phyloP scores from a whole-genome alignment of 2,797 vertebrate species.

The Anableps anableps region DNA sequence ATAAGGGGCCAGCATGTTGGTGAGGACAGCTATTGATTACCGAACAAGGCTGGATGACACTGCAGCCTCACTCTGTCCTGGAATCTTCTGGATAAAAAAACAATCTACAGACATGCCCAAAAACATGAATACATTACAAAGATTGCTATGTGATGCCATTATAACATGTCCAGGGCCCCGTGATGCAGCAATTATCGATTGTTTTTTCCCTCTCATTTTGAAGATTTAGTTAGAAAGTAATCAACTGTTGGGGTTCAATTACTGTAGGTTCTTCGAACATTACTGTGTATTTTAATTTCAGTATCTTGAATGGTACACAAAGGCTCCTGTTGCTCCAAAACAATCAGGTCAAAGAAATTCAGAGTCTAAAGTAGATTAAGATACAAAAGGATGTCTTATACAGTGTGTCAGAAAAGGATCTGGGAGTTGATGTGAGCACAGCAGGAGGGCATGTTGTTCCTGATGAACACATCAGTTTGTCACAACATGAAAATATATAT shows the following conservation, averaged over 20 bases:
- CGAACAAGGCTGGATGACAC: constrained; percentile 59
- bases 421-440: background rate
- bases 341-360: background rate
- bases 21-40: constrained; percentile 77
- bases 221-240: background rate
- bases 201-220: background rate
- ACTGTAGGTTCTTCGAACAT: background rate
- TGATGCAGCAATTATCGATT: background rate
- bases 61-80: constrained; percentile 47
- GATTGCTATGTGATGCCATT: background rate
- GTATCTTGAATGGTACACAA: background rate
- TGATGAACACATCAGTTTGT: background rate
- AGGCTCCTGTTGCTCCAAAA: background rate
- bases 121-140: background rate
- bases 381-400: too few species aligned
- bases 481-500: background rate
- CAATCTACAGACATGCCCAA: background rate
- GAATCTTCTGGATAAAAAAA: constrained; percentile 46
- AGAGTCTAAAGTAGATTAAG: background rate
- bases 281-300: background rate
- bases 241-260: background rate
- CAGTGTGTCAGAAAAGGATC: background rate
- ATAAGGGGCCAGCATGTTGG: constrained; percentile 63
- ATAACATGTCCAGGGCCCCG: background rate
- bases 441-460: background rate